Conservation (phyloP, 2,888 invertebrate species). For the Atherix ibis region DNA sequence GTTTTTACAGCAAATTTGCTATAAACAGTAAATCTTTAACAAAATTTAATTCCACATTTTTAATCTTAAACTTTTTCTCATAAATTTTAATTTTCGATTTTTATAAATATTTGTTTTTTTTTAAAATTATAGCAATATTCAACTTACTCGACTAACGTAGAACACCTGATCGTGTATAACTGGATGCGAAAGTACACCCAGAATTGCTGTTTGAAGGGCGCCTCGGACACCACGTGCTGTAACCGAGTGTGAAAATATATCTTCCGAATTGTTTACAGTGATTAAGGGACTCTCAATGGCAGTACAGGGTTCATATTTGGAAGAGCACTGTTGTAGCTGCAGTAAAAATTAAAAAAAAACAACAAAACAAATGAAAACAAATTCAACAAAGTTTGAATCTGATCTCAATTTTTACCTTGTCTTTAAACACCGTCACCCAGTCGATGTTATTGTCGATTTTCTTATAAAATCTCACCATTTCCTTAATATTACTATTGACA, state of each 20-base stretch:
- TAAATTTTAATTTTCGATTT: too few relatives aligned
- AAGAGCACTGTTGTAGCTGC: constrained; percentile 11
- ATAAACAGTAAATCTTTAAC: too few relatives aligned
- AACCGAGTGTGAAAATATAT: constrained; percentile 16
- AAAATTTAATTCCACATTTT: too few relatives aligned
- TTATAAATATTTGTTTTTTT: too few relatives aligned
- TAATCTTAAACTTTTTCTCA: too few relatives aligned
- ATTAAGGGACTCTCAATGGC: constrained; percentile 17
- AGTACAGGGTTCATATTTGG: constrained; percentile 16
- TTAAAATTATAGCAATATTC: constrained; percentile 2
- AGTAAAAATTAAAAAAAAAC: background rate
- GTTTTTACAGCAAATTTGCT: too few relatives aligned
- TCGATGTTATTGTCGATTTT: constrained; percentile 14
- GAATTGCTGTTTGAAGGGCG: constrained; percentile 23
- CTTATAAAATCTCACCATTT: constrained; percentile 24
- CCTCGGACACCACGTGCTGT: constrained; percentile 19
- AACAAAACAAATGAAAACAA: background rate
- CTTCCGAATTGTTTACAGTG: constrained; percentile 17
- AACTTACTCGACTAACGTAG: constrained; percentile 74
- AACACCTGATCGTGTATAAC: constrained; percentile 69
- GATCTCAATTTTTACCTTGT: constrained; percentile 12
- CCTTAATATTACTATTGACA: constrained; percentile 39
- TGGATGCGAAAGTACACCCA: constrained; percentile 78
- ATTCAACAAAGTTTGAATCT: background rate
- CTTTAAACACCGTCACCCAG: constrained; percentile 15